Base-by-base conservation (phyloP, 2,797 vertebrate species). In the Chelon auratus region DNA sequence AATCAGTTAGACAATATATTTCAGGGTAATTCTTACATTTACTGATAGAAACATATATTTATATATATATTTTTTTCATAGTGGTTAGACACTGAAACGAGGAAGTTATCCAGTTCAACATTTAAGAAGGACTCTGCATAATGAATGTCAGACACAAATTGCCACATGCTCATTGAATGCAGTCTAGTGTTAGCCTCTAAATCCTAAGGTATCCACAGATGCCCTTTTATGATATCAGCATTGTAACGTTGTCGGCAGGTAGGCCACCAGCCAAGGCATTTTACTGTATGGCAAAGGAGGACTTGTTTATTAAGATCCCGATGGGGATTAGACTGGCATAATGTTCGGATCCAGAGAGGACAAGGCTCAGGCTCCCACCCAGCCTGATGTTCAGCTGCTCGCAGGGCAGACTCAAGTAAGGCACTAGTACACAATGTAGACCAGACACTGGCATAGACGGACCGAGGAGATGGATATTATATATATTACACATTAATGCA, bases 351-450 rank as follows among this genome's bases (percentile, higher is more conserved):
- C 88, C 87, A 86, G 85, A 92, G 80, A 89, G 83, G 82, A 89
- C 79, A 84, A 89, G 86, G 83, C 85, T 88, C 77, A 89, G 84
- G 81, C 84, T 80, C 81, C 77, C 80, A 90, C 69, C 78, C 71
- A 72, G 82, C 83, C 87, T 76, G 82, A 82, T 86, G 69, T 79
- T 80, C 81, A 87, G 80, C 90, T 86, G 90, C 85, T 91, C 45
- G 48, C 80, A 87, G 72, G 78, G 78, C 91, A 91, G 90, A 89
- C 90, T 92, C 91, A 82, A 93, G 83, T 95, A 95, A 95, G 94
- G 94, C 94, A 95, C 94, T 93, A 93, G 86, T 92, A 93, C 88
- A 93, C 83, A 82, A 93, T 87, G 91, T 90, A 92, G 92, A 92
- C 82, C 91, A 86, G 83, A 91, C 87, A 82, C 82, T 77, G 87